A percentile compares a stretch with the other conserved stretches of the same genome.
Evolutionary conservation across 2,797 vertebrate genomes (phyloP).

Genomic region (Tympanoctomys barrerae): DNA sequence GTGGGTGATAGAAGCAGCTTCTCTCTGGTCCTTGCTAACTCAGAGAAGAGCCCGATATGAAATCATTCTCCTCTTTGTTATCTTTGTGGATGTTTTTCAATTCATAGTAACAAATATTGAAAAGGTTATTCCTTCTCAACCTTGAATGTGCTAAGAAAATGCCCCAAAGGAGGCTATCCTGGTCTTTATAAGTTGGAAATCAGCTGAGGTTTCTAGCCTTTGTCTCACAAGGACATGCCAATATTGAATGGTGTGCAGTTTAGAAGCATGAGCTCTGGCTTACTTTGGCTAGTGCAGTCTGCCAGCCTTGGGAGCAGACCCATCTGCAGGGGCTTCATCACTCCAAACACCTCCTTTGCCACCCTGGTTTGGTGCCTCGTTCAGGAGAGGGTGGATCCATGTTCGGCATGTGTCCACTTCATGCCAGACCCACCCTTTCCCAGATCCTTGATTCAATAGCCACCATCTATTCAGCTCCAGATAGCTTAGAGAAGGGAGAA

Average conservation of each 20-base stretch:
- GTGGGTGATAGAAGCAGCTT: background rate
- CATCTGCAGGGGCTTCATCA: background rate
- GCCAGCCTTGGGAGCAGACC: background rate
- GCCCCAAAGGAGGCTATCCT: background rate
- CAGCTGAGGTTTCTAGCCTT: background rate
- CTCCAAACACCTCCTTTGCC: background rate
- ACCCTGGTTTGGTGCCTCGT: background rate
- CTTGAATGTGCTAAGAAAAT: background rate
- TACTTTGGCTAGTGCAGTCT: background rate
- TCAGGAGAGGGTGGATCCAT: background rate
- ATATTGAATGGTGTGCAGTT: background rate
- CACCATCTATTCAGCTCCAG: slow-evolving; percentile 68
- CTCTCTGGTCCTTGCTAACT: background rate
- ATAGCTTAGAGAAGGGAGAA: slow-evolving; percentile 55
- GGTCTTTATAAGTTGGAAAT: slow-evolving; percentile 24
- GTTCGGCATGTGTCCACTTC: background rate
- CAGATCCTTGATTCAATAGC: slow-evolving; percentile 56
- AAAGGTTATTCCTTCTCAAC: background rate
- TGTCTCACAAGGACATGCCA: background rate
- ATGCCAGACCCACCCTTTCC: slow-evolving; percentile 18
- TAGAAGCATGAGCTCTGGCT: slow-evolving; percentile 22
- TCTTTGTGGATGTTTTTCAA: slow-evolving; percentile 34
- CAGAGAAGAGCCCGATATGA: background rate
- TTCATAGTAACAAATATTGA: slow-evolving; percentile 11
- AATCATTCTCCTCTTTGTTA: background rate